A percentile compares a stretch with the other conserved stretches of the same genome.
Evolutionary conservation across 2,797 vertebrate genomes (phyloP).

Genomic region (Sebastiscus albofasciatus): DNA sequence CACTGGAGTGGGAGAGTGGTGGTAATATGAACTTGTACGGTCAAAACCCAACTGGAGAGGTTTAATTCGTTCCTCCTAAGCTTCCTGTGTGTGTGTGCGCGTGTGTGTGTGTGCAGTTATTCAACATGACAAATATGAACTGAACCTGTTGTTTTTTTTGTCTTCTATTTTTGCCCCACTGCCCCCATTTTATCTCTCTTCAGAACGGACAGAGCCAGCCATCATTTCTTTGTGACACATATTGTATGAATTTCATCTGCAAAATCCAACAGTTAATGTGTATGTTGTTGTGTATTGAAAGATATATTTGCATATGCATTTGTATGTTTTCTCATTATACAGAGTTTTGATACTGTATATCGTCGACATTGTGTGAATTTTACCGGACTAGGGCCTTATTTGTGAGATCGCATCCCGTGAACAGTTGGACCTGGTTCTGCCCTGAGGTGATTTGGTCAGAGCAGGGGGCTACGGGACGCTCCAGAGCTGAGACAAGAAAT

Average conservation of each 20-base stretch:
- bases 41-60: slow-evolving; percentile 61
- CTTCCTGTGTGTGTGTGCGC: slow-evolving; percentile 51
- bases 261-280: slow-evolving; percentile 63
- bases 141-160: slow-evolving; percentile 33
- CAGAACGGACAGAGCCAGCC: slow-evolving; percentile 65
- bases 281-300: slow-evolving; percentile 71
- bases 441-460: slow-evolving; percentile 27
- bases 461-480: slow-evolving; percentile 20
- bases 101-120: slow-evolving; percentile 59
- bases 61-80: slow-evolving; percentile 64
- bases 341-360: slow-evolving; percentile 75
- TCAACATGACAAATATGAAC: slow-evolving; percentile 67
- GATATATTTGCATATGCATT: slow-evolving; percentile 73
- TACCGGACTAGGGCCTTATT: slow-evolving; percentile 61
- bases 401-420: slow-evolving; percentile 31
- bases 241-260: slow-evolving; percentile 71
- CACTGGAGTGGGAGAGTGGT: slow-evolving; percentile 60
- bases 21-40: slow-evolving; percentile 63
- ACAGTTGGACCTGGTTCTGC: slow-evolving; percentile 36
- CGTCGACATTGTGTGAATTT: slow-evolving; percentile 61
- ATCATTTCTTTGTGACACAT: slow-evolving; percentile 64
- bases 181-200: slow-evolving; percentile 27
- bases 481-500: slow-evolving; percentile 35
- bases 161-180: slow-evolving; percentile 18
- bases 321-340: slow-evolving; percentile 71